phyloP scores from a whole-genome alignment of 2,113 vertebrate genomes.

The Alaudala cheleensis region DNA sequence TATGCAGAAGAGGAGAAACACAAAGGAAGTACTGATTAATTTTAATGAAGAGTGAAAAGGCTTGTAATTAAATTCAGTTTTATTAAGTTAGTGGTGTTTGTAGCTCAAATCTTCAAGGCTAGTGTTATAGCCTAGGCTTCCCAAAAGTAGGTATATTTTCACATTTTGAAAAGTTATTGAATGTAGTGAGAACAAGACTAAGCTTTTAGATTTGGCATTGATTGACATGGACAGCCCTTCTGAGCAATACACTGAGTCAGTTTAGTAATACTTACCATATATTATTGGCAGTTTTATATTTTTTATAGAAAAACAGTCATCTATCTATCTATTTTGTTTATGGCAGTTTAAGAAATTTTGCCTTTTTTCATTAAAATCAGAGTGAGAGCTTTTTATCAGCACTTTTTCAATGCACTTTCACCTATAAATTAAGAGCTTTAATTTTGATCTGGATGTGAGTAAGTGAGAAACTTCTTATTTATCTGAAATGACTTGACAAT shows the following conservation, averaged over 20 bases:
- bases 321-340: not conserved
- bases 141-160: not conserved
- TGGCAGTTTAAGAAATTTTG: not conserved
- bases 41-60: conserved; percentile 62
- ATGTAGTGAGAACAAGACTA: not conserved
- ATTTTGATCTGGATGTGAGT: not conserved
- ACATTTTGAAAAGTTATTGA: not conserved
- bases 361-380: not conserved
- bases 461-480: not conserved
- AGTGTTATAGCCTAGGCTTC: not conserved
- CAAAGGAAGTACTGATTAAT: conserved; percentile 56
- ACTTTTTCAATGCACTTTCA: not conserved
- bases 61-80: conserved; percentile 49
- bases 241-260: not conserved
- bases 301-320: not conserved
- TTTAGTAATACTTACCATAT: conserved; percentile 17
- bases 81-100: conserved; percentile 27
- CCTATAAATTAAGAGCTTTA: not conserved
- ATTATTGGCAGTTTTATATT: not conserved
- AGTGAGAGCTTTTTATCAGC: not conserved
- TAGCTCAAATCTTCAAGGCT: conserved; percentile 1
- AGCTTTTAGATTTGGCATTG: not conserved
- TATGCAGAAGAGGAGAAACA: conserved; percentile 48
- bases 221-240: not conserved
- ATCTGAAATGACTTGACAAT: not conserved